These are phyloP conservation scores for Leucophenga maculata DNA, from an alignment of 2,888 invertebrate genomes.

Conservation along the genomic window DNA sequence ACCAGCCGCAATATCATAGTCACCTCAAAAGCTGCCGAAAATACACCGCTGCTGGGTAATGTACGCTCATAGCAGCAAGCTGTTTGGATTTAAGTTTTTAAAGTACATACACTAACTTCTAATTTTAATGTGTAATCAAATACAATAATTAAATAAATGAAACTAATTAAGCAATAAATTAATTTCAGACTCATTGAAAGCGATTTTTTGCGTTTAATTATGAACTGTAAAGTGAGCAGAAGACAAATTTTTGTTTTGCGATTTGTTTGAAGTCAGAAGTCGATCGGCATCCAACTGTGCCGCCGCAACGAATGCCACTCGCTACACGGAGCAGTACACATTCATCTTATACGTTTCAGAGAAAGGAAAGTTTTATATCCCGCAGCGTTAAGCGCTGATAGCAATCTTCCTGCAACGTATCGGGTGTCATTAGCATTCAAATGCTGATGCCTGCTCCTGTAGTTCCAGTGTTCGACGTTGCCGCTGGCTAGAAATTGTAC, in stretches of 20 bases:
- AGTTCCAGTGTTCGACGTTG: background rate
- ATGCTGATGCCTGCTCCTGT: background rate
- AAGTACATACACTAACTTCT: slow-evolving; percentile 36
- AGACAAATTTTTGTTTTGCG: background rate
- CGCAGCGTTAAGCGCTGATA: slow-evolving; percentile 9
- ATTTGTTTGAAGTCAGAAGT: background rate
- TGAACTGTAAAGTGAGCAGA: background rate
- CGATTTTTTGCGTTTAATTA: background rate
- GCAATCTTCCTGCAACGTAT: slow-evolving; percentile 3
- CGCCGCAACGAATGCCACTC: slow-evolving; percentile 60
- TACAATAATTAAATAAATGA: slow-evolving; percentile 26
- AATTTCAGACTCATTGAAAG: slow-evolving; percentile 24
- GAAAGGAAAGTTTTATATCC: background rate
- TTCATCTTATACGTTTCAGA: slow-evolving; percentile 41
- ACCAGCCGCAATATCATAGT: slow-evolving; percentile 59
- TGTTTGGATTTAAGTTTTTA: slow-evolving; percentile 69
- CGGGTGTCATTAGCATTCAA: slow-evolving; percentile 21
- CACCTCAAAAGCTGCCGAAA: slow-evolving; percentile 68
- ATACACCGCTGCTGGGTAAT: slow-evolving; percentile 69
- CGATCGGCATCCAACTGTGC: slow-evolving; percentile 55
- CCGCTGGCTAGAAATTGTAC: background rate
- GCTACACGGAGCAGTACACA: slow-evolving; percentile 51
- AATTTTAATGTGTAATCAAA: slow-evolving; percentile 42
- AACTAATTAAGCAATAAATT: slow-evolving; percentile 49
- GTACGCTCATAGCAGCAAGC: slow-evolving; percentile 71